A percentile compares a stretch with the other conserved stretches of the same genome.
Evolutionary conservation across 1,140 invertebrate species (phyloP).

Genomic region (Pseudachorutes palmiensis): DNA sequence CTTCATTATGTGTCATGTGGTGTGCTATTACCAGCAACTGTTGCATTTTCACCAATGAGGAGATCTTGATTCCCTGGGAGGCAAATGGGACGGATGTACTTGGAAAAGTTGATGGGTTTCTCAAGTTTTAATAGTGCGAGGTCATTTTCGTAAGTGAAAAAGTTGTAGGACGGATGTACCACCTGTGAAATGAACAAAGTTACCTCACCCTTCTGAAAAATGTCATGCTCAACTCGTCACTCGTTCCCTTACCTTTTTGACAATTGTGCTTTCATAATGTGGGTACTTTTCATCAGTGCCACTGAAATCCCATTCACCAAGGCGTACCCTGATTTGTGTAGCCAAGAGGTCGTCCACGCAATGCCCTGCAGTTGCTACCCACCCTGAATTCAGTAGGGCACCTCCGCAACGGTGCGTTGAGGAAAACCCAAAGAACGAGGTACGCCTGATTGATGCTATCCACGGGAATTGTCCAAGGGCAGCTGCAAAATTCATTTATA

Average conservation of each 20-base stretch:
- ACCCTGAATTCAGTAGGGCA: slow-evolving; percentile 44
- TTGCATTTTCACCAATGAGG: slow-evolving; percentile 80
- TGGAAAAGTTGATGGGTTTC: slow-evolving; percentile 52
- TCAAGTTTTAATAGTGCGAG: slow-evolving; percentile 77
- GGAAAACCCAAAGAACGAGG: slow-evolving; percentile 86
- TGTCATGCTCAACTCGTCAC: background rate
- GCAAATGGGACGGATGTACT: slow-evolving; percentile 83
- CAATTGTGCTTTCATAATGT: slow-evolving; percentile 72
- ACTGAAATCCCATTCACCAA: slow-evolving; percentile 88
- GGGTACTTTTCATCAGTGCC: slow-evolving; percentile 60
- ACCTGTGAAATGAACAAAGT: slow-evolving; percentile 40
- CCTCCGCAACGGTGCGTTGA: slow-evolving; percentile 89
- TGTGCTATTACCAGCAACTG: slow-evolving; percentile 47
- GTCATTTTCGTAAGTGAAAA: slow-evolving; percentile 91
- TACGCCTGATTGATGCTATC: slow-evolving; percentile 77
- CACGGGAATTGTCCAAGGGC: slow-evolving; percentile 81
- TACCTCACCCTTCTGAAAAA: background rate
- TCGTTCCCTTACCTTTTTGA: slow-evolving; percentile 53
- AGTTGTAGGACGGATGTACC: slow-evolving; percentile 89
- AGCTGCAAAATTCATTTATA: background rate
- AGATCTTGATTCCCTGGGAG: slow-evolving; percentile 74
- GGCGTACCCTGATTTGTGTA: slow-evolving; percentile 80
- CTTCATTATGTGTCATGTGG: background rate
- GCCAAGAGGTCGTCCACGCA: slow-evolving; percentile 54
- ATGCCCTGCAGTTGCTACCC: slow-evolving; percentile 58